A percentile compares a stretch with the other conserved stretches of the same genome.
These are phyloP conservation scores for Forbesichthys agassizii DNA, from an alignment of 2,113 vertebrate species.

Conservation along the genomic window DNA sequence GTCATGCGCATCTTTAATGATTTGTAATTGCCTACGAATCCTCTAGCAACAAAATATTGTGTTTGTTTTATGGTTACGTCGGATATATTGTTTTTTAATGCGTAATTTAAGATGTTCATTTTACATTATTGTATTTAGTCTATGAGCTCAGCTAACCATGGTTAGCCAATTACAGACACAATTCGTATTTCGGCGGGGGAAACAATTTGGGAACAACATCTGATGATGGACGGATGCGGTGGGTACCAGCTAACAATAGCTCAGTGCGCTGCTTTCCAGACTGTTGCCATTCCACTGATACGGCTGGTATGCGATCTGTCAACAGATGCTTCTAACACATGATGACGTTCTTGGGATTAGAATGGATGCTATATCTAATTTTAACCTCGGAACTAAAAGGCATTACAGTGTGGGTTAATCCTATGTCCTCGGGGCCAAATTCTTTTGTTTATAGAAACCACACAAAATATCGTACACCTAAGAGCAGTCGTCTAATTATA, in stretches of 20 bases:
- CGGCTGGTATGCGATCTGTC: slow-evolving; percentile 91
- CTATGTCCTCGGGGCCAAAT: slow-evolving; percentile 79
- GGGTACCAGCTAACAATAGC: slow-evolving; percentile 81
- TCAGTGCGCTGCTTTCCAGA: slow-evolving; percentile 71
- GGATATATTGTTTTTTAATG: no score
- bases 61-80: no score
- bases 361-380: slow-evolving; percentile 88
- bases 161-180: no score
- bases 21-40: no score
- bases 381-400: slow-evolving; percentile 82
- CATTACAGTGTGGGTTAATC: slow-evolving; percentile 82
- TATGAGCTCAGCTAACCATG: no score
- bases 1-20: no score
- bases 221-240: slow-evolving; percentile 78
- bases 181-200: no score
- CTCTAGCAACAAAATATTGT: no score
- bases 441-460: slow-evolving; percentile 74
- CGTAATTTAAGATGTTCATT: no score
- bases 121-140: no score
- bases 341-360: slow-evolving; percentile 88
- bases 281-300: slow-evolving; percentile 87
- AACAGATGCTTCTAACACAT: slow-evolving; percentile 92
- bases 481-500: slow-evolving; percentile 54
- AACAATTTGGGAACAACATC: background rate
- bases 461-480: slow-evolving; percentile 48